Percentiles rank a stretch among this genome's conserved stretches.
phyloP scores from a whole-genome alignment of 2,888 invertebrate genomes.

The Limenitis arthemis region DNA sequence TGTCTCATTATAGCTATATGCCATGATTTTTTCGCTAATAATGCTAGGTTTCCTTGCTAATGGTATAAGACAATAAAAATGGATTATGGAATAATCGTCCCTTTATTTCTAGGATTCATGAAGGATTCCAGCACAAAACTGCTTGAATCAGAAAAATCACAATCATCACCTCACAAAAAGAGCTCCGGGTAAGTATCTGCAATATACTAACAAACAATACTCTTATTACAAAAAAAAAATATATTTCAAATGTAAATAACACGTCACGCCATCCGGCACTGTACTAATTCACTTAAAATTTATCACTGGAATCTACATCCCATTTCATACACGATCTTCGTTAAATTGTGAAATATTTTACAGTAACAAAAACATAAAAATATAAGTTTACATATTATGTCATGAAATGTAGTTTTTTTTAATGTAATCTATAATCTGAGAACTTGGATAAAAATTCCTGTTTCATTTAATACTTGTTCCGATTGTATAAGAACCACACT shows the following conservation, averaged over 20 bases:
- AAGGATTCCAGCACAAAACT: slow-evolving; percentile 63
- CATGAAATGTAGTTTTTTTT: neutral
- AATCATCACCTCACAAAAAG: slow-evolving; percentile 61
- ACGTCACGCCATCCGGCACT: slow-evolving; percentile 39
- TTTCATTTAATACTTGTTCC: no score
- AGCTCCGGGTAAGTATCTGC: slow-evolving; percentile 53
- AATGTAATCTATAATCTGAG: no score
- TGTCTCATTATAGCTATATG: neutral
- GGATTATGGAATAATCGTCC: neutral
- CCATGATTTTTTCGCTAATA: slow-evolving; percentile 8
- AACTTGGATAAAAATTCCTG: no score
- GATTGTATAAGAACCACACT: no score
- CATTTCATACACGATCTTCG: slow-evolving; percentile 5
- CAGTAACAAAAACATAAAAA: neutral
- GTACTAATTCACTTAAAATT: slow-evolving; percentile 38
- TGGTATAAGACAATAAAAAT: neutral
- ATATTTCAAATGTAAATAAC: slow-evolving; percentile 43
- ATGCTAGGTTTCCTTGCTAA: slow-evolving; percentile 8
- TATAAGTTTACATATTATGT: neutral
- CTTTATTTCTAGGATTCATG: slow-evolving; percentile 47
- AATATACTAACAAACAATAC: neutral
- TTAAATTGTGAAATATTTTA: slow-evolving; percentile 16
- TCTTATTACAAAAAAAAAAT: neutral
- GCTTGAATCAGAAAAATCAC: slow-evolving; percentile 60
- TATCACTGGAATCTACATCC: slow-evolving; percentile 1